Evolutionary conservation across 2,888 invertebrate genomes (phyloP), one percentile per base, ranked within the genome.

Genomic region (Nebria salina): DNA sequence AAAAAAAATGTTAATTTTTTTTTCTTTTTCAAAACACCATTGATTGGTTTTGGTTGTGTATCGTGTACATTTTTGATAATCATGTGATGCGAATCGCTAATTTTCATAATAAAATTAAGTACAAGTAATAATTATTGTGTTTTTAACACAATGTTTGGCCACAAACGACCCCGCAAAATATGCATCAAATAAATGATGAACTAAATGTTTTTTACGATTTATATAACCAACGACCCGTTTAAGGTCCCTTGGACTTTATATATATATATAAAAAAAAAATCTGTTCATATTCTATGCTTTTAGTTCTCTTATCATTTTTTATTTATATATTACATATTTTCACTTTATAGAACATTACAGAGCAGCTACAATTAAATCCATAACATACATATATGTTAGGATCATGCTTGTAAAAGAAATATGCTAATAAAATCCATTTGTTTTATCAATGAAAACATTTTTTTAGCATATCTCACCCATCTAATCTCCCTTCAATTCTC

Each of bases 121-220:
- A 54, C 54, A 54, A 54, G 54, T 54, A 54, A 54, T 54, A 54
- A 54, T 11, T 5, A 54, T 13, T 54, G 34, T 34, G 34, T 34
- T 34, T 34, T 34, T 34, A 34, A 34, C 34, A 34, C 5, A 34
- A 34, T 34, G 34, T 34, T 34, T 34, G 5, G 54, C 4, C 34
- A 11, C 54, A 54, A 8, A 13, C 11, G 11, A 54, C 13, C 13
- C 54, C 54, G 13, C 54, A 13, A 54, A 54, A 8, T 1, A 54
- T 11, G 54, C 54, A 54, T 54, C 8, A 54, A 13, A 11, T 54
- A 54, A 78, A 78, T 78, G 78, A 78, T 78, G 78, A 78, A 78
- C 78, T 65, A 74, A 78, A 78, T 78, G 78, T 78, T 78, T 78
- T 78, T 74, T 78, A 78, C 78, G 78, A 78, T 78, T 78, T 78